Evolutionary conservation across 1,140 invertebrate genomes (phyloP).

Genomic region (Antheraea mylitta): DNA sequence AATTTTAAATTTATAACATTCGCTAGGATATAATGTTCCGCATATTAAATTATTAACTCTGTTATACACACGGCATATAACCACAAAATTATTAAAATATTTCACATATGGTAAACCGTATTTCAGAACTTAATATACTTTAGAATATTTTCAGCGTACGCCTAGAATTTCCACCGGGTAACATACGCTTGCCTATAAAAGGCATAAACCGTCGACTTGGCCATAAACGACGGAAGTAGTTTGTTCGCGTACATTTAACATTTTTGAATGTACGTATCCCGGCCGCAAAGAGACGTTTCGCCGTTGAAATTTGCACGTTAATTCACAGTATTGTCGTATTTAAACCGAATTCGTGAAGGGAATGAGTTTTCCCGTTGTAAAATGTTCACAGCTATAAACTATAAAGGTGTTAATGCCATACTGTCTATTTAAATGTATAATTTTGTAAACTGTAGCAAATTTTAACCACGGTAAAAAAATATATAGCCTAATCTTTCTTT

Average conservation of each 20-base stretch:
- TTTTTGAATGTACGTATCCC: neutral
- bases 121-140: neutral
- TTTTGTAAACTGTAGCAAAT: neutral
- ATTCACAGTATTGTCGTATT: conserved; percentile 1
- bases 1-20: too few relatives aligned
- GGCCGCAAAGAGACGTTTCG: neutral
- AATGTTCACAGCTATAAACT: neutral
- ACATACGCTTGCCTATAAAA: neutral
- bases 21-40: neutral
- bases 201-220: neutral
- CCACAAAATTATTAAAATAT: neutral
- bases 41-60: neutral
- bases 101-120: neutral
- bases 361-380: neutral
- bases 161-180: neutral
- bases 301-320: neutral
- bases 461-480: too few relatives aligned
- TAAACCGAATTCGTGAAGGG: neutral
- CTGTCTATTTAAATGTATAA: neutral
- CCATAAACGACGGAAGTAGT: conserved; percentile 2
- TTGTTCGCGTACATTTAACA: conserved; percentile 2
- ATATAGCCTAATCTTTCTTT: too few relatives aligned
- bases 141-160: neutral
- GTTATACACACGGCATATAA: neutral
- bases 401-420: neutral